Percentiles rank a stretch among this genome's conserved stretches.
These are phyloP conservation scores for Cyrtonyx montezumae DNA, from an alignment of 2,113 vertebrate species.

Conservation along the genomic window DNA sequence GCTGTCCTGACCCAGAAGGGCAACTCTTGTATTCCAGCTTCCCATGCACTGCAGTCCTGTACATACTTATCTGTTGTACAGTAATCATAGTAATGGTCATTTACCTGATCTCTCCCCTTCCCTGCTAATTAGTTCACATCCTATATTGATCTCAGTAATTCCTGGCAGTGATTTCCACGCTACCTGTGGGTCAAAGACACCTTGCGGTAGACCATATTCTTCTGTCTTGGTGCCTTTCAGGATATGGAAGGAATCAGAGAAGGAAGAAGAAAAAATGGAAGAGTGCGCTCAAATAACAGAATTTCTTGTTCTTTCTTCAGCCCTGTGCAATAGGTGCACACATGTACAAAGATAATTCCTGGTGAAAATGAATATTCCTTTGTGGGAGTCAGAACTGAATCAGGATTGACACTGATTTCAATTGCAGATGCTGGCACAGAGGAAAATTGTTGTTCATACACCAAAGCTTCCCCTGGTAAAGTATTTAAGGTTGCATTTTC, in stretches of 20 bases:
- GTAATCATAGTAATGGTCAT: neutral
- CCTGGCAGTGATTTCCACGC: neutral
- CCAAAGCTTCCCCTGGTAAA: conserved; percentile 77
- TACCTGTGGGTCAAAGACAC: neutral
- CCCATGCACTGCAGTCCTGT: neutral
- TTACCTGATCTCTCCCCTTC: neutral
- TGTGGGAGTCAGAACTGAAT: conserved; percentile 69
- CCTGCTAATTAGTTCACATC: neutral
- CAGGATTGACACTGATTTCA: conserved; percentile 74
- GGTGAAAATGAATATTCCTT: conserved; percentile 58
- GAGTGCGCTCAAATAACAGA: neutral
- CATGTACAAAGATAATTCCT: conserved; percentile 49
- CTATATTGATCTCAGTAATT: neutral
- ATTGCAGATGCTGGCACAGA: conserved; percentile 74
- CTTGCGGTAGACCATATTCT: neutral
- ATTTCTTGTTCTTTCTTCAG: neutral
- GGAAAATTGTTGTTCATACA: conserved; percentile 78
- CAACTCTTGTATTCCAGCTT: conserved; percentile 29
- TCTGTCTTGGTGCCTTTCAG: neutral
- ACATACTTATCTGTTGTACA: conserved; percentile 22
- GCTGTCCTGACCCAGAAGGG: conserved; percentile 1
- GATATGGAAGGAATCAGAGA: neutral
- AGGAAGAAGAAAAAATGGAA: neutral
- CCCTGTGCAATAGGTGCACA: neutral
- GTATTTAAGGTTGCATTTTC: conserved; percentile 81